Evolutionary conservation across 2,888 invertebrate species (phyloP), one percentile per base, ranked within the genome.

Genomic region (Teleiodes luculella): DNA sequence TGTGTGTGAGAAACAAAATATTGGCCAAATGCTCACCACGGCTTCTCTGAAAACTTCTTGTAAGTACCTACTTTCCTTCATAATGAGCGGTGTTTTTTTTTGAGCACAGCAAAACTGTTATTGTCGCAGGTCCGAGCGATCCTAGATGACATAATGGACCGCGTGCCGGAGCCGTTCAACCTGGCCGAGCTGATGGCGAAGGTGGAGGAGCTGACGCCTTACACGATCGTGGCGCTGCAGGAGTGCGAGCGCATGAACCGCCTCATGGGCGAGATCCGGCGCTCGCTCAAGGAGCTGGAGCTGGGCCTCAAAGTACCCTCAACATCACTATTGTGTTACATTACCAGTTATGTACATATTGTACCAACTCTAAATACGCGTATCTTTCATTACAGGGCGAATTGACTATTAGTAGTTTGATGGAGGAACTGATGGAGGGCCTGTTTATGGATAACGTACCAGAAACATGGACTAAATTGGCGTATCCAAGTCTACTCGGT

Each of bases 241-340:
- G 98, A 98, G 82, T 97, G 97, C 78, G 98, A 98, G 80, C 91
- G 98, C 39, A 98, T 98, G 97, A 98, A 98, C 79, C 91, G 91
- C 35, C 91, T 98, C 6, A 96, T 96, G 73, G 87, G 91, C 1
- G 97, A 97, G 81, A 93, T 98, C 58, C 91, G 93, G 52, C 87
- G 96, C 30, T 96, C 97, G 0, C 88, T 98, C 5, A 93, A 92
- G 66, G 98, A 98, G 81, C 86, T 97, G 0, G 96, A 97, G 62
- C 91, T 97, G 11, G 98, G 98, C 3, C 86, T 98, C 4, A 97
- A 97, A 91, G 96, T 94, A 35, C 4, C 3, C 3, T 10, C 18
- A 16, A 39, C 18, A 14, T 41, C 24, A 10, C 24, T 1, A 16
- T 18, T 41, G n/a, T 14, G 4, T 8, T 18, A 8, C 6, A 16